Evolutionary conservation across 2,797 vertebrate species (phyloP).

Genomic region (Epinephelus awoara): DNA sequence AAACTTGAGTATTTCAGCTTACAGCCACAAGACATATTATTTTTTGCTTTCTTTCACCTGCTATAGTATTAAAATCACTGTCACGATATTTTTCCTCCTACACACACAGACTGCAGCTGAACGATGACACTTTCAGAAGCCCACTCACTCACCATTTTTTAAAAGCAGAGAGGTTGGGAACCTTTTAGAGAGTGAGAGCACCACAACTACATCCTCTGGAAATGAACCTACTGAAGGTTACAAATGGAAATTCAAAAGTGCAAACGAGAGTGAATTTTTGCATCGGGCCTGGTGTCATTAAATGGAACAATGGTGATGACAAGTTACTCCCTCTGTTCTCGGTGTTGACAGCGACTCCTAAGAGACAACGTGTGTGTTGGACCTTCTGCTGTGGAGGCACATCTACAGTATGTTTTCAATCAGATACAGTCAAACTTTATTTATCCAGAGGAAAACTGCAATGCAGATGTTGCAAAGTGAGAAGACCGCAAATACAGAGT

Average conservation of each 20-base stretch:
- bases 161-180: conserved; percentile 35
- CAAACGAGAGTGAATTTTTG: not conserved
- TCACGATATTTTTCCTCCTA: conserved; percentile 20
- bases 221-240: conserved; percentile 30
- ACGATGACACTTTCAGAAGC: conserved; percentile 25
- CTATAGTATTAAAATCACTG: conserved; percentile 21
- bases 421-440: too few species aligned
- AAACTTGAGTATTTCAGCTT: too few species aligned
- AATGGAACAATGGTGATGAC: conserved; percentile 3
- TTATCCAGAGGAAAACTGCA: too few species aligned
- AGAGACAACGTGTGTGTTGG: conserved; percentile 87
- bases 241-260: conserved; percentile 20
- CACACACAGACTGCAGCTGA: conserved; percentile 22
- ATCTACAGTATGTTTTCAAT: conserved; percentile 38
- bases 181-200: conserved; percentile 11
- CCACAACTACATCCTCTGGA: conserved; percentile 17
- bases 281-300: not conserved
- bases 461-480: too few species aligned
- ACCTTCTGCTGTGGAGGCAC: conserved; percentile 82
- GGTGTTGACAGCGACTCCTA: conserved; percentile 86
- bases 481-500: too few species aligned
- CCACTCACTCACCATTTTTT: conserved; percentile 22
- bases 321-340: conserved; percentile 14
- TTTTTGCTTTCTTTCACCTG: conserved; percentile 14
- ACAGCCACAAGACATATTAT: not conserved